Evolutionary conservation across 2,888 invertebrate species (phyloP).

Genomic region (Cylloceria caligata): DNA sequence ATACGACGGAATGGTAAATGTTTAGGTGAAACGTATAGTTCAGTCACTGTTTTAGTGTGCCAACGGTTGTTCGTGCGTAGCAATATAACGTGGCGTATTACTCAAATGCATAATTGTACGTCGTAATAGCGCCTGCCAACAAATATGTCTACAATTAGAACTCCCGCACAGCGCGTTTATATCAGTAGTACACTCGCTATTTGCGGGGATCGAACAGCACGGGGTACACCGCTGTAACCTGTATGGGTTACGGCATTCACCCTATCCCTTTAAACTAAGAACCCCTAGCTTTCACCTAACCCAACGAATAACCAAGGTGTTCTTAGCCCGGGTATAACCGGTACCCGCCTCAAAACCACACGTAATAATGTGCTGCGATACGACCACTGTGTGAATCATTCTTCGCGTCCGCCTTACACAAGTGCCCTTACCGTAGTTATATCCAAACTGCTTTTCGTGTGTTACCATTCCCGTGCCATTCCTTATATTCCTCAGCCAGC

Average conservation of each 20-base stretch:
- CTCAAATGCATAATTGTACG: slow-evolving; percentile 77
- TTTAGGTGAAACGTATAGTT: slow-evolving; percentile 57
- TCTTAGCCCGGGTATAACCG: slow-evolving; percentile 51
- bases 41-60: slow-evolving; percentile 29
- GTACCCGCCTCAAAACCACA: slow-evolving; percentile 72
- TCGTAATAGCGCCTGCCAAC: slow-evolving; percentile 74
- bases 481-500: slow-evolving; percentile 42
- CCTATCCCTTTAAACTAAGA: slow-evolving; percentile 30
- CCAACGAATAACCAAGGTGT: slow-evolving; percentile 59
- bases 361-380: slow-evolving; percentile 76
- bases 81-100: slow-evolving; percentile 72
- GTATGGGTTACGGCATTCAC: slow-evolving; percentile 11
- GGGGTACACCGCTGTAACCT: slow-evolving; percentile 40
- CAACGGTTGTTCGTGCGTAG: slow-evolving; percentile 32
- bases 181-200: slow-evolving; percentile 33
- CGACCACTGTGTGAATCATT: slow-evolving; percentile 64
- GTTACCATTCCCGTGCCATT: slow-evolving; percentile 57
- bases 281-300: slow-evolving; percentile 39
- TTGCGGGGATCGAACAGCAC: slow-evolving; percentile 31
- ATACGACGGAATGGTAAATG: slow-evolving; percentile 61
- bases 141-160: slow-evolving; percentile 78
- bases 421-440: slow-evolving; percentile 22
- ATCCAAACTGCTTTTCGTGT: slow-evolving; percentile 48
- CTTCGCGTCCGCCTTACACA: slow-evolving; percentile 40
- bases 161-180: slow-evolving; percentile 65